Base-by-base conservation (phyloP, 2,113 vertebrate genomes). In the Phasianus colchicus region DNA sequence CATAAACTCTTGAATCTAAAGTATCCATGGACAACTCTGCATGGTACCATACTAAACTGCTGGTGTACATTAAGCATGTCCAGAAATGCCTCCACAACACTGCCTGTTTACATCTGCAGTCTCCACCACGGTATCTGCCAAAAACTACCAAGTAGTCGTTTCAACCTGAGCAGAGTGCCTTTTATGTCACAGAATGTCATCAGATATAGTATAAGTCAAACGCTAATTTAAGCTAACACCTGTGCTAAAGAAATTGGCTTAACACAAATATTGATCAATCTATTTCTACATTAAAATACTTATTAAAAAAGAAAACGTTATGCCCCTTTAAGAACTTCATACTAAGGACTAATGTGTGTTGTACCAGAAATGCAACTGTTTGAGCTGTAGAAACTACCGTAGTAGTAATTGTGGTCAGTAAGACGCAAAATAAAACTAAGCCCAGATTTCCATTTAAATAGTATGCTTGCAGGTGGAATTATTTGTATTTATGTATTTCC, bases 381-480 rank as follows among this genome's bases (percentile, higher is more conserved):
- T 15, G 6, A 94, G 74, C 54, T n/a, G 21, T 60, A 70, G 67
- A 78, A 94, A 89, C 83, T 58, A 74, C 72, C 16, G 48, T 5
- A 71, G 55, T 38, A 78, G 60, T 89, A 88, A 92, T 40, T 73
- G 57, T 67, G 65, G 88, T 89, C 66, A 72, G 82, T 69, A 88
- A 96, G 90, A 93, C 21, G 4, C 74, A 84, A 92, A 95, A 94
- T 77, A 92, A 92, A 97, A 88, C 50, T 43, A 78, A 94, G 91
- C 67, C 75, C 78, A 43, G 80, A 97, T 97, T 97, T 97, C 96
- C 96, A 97, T 97, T 97, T 97, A 97, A 97, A 97, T 96, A 96
- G 95, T 89, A 86, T 95, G 84, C 71, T 97, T 94, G 92, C 83
- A 88, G 77, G 45, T 88, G 29, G 58, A 95, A 93, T 94, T 97